Percentiles rank a stretch among this genome's conserved stretches.
Evolutionary conservation across 1,140 invertebrate genomes (phyloP).

Genomic region (Penaeus japonicus): DNA sequence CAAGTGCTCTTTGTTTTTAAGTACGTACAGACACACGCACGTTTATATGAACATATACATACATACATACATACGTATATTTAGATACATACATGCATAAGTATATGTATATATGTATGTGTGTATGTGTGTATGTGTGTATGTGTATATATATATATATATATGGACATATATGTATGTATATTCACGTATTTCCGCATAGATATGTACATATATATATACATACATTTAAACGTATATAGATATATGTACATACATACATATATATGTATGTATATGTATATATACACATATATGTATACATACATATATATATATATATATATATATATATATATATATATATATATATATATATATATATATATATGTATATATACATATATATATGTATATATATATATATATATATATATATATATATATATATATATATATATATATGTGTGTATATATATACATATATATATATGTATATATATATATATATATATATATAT

Average conservation of each 20-base stretch:
- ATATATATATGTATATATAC: background rate
- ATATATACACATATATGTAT: background rate
- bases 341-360: background rate
- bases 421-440: background rate
- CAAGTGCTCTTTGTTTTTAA: background rate
- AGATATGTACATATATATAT: background rate
- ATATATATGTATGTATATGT: constrained; percentile 6
- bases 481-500: background rate
- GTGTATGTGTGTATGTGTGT: background rate
- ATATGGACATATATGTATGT: background rate
- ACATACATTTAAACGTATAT: background rate
- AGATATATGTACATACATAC: background rate
- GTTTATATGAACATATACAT: background rate
- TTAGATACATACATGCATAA: background rate
- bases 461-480: constrained; percentile 6
- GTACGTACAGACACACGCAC: background rate
- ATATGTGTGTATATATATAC: background rate
- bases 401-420: background rate
- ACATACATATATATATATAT: background rate
- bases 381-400: background rate
- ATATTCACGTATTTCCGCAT: background rate
- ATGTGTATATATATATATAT: background rate
- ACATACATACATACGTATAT: background rate
- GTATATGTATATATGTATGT: background rate
- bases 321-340: background rate